Conservation (phyloP, 2,797 vertebrate species). For the Merluccius polli region DNA sequence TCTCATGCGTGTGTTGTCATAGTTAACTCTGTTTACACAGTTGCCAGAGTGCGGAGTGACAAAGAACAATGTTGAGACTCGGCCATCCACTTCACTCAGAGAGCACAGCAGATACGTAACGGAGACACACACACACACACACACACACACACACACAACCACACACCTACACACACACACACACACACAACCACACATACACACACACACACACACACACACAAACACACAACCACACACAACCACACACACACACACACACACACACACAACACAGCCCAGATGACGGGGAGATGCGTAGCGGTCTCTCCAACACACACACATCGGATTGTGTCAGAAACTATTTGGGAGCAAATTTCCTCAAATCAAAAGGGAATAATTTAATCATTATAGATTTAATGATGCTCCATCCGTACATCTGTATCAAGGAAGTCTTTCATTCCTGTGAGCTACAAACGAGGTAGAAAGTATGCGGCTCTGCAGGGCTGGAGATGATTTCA, state of each 20-base stretch:
- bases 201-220: too few species aligned
- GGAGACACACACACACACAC: constrained; percentile 1
- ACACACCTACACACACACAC: not conserved
- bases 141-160: not conserved
- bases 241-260: not conserved
- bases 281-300: constrained; percentile 30
- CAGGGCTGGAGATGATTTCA: constrained; percentile 58
- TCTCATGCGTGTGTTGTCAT: constrained; percentile 24
- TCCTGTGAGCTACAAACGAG: constrained; percentile 48
- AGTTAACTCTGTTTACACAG: constrained; percentile 51
- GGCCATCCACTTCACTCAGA: constrained; percentile 21
- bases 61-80: constrained; percentile 38
- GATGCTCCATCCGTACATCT: constrained; percentile 40
- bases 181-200: too few species aligned
- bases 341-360: constrained; percentile 42
- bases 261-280: constrained; percentile 8
- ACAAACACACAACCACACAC: too few species aligned
- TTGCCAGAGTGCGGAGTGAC: constrained; percentile 50
- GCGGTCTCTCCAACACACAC: constrained; percentile 46
- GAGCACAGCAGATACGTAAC: constrained; percentile 1
- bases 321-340: constrained; percentile 56
- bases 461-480: constrained; percentile 50
- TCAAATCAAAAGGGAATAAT: constrained; percentile 55
- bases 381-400: constrained; percentile 56
- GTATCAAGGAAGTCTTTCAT: constrained; percentile 41